Evolutionary conservation across 2,888 invertebrate genomes (phyloP).

Genomic region (Eupsilia transversa): DNA sequence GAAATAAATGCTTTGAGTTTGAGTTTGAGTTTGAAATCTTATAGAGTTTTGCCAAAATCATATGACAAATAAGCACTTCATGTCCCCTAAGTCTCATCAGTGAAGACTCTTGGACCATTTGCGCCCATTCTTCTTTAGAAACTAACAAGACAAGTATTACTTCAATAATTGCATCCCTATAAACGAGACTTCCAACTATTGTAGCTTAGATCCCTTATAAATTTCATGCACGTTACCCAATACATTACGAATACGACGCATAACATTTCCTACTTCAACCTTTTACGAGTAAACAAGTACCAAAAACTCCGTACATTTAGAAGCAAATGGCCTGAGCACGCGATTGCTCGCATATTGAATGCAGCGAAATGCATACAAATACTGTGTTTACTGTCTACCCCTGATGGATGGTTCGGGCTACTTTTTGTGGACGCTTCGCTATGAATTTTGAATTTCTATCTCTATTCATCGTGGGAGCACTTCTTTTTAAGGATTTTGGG

Average conservation of each 20-base stretch:
- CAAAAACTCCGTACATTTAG: conserved; percentile 47
- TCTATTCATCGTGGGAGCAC: conserved; percentile 38
- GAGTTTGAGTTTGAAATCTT: too few species aligned
- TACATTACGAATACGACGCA: conserved; percentile 17
- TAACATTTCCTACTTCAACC: conserved; percentile 23
- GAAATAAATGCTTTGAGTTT: too few species aligned
- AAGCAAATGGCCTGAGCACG: conserved; percentile 36
- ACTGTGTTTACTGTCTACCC: conserved; percentile 76
- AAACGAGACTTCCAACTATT: not conserved
- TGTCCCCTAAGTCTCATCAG: too few species aligned
- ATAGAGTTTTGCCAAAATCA: too few species aligned
- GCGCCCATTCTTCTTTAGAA: too few species aligned
- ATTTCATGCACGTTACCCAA: conserved; percentile 33
- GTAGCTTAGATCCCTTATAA: not conserved
- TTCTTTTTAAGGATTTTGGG: conserved; percentile 17
- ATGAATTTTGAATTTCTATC: conserved; percentile 61
- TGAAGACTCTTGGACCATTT: too few species aligned
- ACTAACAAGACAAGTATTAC: not conserved
- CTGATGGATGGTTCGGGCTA: conserved; percentile 68
- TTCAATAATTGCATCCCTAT: too few species aligned
- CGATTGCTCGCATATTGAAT: conserved; percentile 66
- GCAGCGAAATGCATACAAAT: conserved; percentile 77
- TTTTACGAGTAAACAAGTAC: conserved; percentile 40
- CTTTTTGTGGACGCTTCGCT: conserved; percentile 52
- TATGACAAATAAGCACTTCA: too few species aligned